phyloP scores from a whole-genome alignment of 1,140 invertebrate genomes.

The Homarus americanus region DNA sequence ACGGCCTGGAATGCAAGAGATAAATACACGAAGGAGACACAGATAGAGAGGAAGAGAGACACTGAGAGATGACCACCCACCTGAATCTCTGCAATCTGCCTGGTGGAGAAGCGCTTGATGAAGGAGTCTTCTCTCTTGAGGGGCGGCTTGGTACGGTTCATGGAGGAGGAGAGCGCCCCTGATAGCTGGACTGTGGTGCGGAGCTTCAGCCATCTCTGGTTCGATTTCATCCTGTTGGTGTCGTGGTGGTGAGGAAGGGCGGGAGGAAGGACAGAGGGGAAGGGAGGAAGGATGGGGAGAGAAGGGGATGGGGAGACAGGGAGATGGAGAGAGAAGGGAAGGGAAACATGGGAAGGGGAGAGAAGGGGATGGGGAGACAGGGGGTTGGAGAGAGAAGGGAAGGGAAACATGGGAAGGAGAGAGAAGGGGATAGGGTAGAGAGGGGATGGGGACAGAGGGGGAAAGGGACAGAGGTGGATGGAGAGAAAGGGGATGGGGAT shows the following conservation, averaged over 20 bases:
- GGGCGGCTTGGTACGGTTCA: conserved; percentile 86
- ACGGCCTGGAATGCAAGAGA: too few species aligned
- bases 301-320: neutral
- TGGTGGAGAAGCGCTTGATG: conserved; percentile 93
- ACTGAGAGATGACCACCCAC: conserved; percentile 75
- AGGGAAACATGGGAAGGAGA: neutral
- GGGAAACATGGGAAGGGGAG: neutral
- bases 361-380: neutral
- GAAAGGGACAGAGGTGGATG: neutral
- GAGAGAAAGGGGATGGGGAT: neutral
- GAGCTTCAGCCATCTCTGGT: conserved; percentile 96
- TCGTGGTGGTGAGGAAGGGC: neutral
- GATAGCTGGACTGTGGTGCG: conserved; percentile 94
- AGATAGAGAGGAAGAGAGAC: neutral
- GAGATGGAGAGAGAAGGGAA: neutral
- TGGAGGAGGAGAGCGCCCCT: conserved; percentile 85
- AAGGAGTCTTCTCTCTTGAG: conserved; percentile 96
- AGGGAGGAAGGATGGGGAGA: neutral
- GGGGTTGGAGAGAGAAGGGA: neutral
- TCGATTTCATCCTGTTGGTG: conserved; percentile 87
- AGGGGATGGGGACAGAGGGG: neutral
- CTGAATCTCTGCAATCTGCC: conserved; percentile 92
- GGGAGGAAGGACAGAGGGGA: neutral
- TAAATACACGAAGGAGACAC: neutral
- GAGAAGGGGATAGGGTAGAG: too few species aligned